phyloP scores from a whole-genome alignment of 1,140 invertebrate species.

The Mycetomoellerius zeteki region DNA sequence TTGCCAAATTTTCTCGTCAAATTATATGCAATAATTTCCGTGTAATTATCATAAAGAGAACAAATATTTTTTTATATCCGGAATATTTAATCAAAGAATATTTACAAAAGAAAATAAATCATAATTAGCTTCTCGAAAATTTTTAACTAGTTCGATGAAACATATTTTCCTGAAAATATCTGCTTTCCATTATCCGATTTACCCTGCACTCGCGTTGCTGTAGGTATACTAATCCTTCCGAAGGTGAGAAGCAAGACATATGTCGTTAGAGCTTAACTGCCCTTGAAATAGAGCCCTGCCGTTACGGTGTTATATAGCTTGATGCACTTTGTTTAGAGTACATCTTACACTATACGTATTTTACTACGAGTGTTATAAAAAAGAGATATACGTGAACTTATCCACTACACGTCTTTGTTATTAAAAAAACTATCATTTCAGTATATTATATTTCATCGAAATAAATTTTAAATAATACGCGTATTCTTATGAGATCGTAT shows the following conservation, averaged over 20 bases:
- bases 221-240: neutral
- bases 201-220: neutral
- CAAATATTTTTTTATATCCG: neutral
- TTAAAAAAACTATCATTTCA: neutral
- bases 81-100: neutral
- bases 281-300: constrained; percentile 63
- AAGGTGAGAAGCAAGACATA: constrained; percentile 21
- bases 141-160: neutral
- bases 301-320: constrained; percentile 29
- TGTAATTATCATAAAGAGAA: neutral
- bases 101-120: neutral
- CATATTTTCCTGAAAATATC: neutral
- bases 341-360: constrained; percentile 9
- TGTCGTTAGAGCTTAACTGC: constrained; percentile 66
- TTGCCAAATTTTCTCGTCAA: neutral
- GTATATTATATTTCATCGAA: neutral
- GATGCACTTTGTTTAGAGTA: constrained; percentile 66
- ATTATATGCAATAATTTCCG: neutral
- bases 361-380: constrained; percentile 48
- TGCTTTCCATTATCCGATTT: constrained; percentile 21
- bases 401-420: constrained; percentile 1
- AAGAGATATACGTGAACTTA: neutral
- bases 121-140: neutral
- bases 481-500: neutral
- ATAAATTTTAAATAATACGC: neutral